phyloP scores from a whole-genome alignment of 2,797 vertebrate species.

The Miichthys miiuy region DNA sequence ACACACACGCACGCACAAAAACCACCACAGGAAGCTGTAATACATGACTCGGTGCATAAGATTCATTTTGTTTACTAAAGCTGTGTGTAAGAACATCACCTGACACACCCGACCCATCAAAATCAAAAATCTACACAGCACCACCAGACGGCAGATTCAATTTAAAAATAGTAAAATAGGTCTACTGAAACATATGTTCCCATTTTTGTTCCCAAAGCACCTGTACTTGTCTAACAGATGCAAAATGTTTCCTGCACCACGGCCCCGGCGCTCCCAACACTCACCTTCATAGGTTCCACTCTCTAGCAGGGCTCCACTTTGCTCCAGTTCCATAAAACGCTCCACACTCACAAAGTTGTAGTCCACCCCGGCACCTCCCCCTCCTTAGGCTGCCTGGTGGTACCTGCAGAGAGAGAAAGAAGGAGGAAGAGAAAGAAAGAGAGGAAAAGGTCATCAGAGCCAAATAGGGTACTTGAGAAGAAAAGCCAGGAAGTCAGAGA shows the following conservation, averaged over 20 bases:
- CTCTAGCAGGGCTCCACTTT: constrained; percentile 98
- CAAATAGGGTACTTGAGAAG: constrained; percentile 76
- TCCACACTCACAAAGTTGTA: constrained; percentile 99
- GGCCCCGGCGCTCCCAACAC: constrained; percentile 43
- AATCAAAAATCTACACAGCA: constrained; percentile 12
- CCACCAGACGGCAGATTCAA: constrained; percentile 9
- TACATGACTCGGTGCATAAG: constrained; percentile 17
- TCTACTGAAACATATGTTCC: constrained; percentile 31
- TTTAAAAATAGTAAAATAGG: constrained; percentile 55
- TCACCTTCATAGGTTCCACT: constrained; percentile 99
- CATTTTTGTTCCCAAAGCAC: constrained; percentile 46
- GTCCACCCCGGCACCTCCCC: constrained; percentile 98
- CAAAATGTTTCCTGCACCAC: constrained; percentile 29
- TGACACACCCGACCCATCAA: constrained; percentile 50
- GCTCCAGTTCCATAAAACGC: constrained; percentile 99
- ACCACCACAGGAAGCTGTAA: constrained; percentile 44
- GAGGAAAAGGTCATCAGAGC: constrained; percentile 67
- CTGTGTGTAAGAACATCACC: constrained; percentile 51
- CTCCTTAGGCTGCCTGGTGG: constrained; percentile 98
- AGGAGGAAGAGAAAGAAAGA: constrained; percentile 7
- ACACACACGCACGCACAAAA: constrained; percentile 20
- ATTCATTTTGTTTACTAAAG: constrained; percentile 52
- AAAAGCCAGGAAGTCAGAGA: constrained; percentile 77
- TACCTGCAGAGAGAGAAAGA: constrained; percentile 85
- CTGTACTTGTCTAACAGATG: constrained; percentile 42